Conservation (phyloP, 2,797 vertebrate species). For the Sebastes dallii region DNA sequence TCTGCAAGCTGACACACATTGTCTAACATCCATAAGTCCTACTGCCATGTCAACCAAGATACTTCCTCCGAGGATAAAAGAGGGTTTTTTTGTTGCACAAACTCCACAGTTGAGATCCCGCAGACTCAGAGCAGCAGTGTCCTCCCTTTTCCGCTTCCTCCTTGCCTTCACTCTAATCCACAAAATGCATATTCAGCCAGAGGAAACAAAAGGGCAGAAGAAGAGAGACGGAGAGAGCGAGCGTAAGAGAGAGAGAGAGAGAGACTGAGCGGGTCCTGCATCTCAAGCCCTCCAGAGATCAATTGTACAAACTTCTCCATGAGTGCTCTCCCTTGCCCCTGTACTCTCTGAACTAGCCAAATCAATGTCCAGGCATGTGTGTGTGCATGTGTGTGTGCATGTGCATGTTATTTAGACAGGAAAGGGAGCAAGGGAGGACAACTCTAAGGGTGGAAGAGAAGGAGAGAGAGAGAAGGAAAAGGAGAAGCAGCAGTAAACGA, state of each 20-base stretch:
- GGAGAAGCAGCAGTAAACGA: constrained; percentile 52
- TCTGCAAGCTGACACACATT: constrained; percentile 63
- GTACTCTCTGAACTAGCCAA: constrained; percentile 64
- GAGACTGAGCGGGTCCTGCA: constrained; percentile 51
- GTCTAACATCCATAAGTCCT: constrained; percentile 54
- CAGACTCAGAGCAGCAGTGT: constrained; percentile 33
- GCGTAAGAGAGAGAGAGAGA: constrained; percentile 17
- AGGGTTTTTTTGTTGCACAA: background rate
- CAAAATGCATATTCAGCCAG: constrained; percentile 71
- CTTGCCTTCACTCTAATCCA: constrained; percentile 54
- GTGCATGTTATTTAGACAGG: constrained; percentile 47
- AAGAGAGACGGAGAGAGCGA: constrained; percentile 4
- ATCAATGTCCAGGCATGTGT: constrained; percentile 68
- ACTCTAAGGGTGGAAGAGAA: constrained; percentile 5
- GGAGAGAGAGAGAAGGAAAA: background rate
- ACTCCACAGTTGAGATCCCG: constrained; percentile 55
- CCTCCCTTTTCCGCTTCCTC: constrained; percentile 23
- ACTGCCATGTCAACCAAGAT: constrained; percentile 58
- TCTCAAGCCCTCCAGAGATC: constrained; percentile 78
- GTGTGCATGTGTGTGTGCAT: constrained; percentile 18
- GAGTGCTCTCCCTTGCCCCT: constrained; percentile 69
- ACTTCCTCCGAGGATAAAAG: constrained; percentile 61
- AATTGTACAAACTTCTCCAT: constrained; percentile 83
- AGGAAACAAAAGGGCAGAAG: constrained; percentile 45
- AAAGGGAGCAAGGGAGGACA: constrained; percentile 37